Evolutionary conservation across 2,888 invertebrate species (phyloP), one percentile per base, ranked within the genome.

Genomic region (Nomada ferruginata): DNA sequence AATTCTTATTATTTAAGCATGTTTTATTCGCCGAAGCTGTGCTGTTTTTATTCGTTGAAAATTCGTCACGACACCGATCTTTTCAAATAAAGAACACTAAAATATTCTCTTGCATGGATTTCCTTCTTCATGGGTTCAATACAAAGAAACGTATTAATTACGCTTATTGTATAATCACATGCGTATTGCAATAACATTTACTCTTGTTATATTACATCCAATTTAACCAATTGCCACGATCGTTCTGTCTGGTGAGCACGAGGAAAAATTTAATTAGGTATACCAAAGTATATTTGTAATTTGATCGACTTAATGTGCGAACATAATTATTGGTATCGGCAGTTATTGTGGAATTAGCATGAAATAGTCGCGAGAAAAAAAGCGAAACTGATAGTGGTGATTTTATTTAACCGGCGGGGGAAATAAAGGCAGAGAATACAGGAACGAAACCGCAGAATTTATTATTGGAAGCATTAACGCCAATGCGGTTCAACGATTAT

Each of bases 341-440:
- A 52, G 20, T 29, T 44, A 42, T 77, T 60, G 42, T 20, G 18
- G n/a, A 73, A 60, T 73, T 73, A 73, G 13, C 73, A 66, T 77
- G 50, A 73, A 73, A 23, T 50, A 26, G 60, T 53, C 44, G 26
- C 20, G 13, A 5, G 59, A 42, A 36, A 44, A 57, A 42, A n/a
- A 23, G 44, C 42, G 69, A 61, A 36, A 42, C 23, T 18, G 26
- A 42, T 44, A 20, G 60, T 20, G 13, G 20, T 52, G 42, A 69
- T 75, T 13, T 18, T 26, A 53, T 29, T 61, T n/a, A 26, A 29
- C 11, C 1, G 13, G 55, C 29, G 15, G 15, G 3, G 36, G 36
- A 42, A 42, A 61, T 26, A 9, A 23, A 44, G 9, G 63, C 5
- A 4, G 18, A 26, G 9, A n/a, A 10, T 29, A 26, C 15, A 18